Base-by-base conservation (phyloP, 92 coral and sea anemone species). In the Siderastrea radians region DNA sequence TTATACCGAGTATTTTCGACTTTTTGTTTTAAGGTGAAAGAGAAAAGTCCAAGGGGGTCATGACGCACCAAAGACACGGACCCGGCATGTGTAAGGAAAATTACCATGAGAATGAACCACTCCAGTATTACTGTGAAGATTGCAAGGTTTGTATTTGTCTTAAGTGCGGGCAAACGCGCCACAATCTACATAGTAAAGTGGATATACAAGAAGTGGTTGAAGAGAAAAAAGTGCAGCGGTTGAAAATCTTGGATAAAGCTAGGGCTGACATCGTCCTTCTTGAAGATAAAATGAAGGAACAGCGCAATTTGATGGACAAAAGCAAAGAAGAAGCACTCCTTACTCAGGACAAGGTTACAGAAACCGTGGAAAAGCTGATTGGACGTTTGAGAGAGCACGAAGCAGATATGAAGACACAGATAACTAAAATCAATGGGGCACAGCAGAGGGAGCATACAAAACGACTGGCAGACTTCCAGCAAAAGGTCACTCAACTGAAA, bases 121-220 rank as follows among this genome's bases (percentile, higher is more conserved):
- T 77, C 1, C 52, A 77, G 8, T 77, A 58, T 44, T 77, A 77
- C 68, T 77, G 81, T 59, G 11, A n/a, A 43, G 81, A 77, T 0
- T 77, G 81, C 68, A 59, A 55, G 38, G 14, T 13, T 77, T 58
- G 67, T 44, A 77, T 77, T 44, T 77, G 81, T 57, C 26, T 0
- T 19, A 77, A 60, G 53, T 77, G 81, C 52, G 81, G 67, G 13
- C 53, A 57, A 15, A 57, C 68, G 49, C 66, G 68, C 26, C 81
- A 77, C 58, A 45, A 77, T 57, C 81, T 12, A 55, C 81, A 77
- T 14, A 48, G 47, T 8, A 77, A 57, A 47, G 81, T 55, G 44
- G 81, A 77, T 9, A 38, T 77, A 10, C 81, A 77, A 13, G 19
- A 55, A 55, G 81, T 51, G n/a, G 81, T 68, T 38, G 52, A 77